These are phyloP conservation scores for Rotaria socialis DNA, from an alignment of 2,888 invertebrate species.

Conservation along the genomic window DNA sequence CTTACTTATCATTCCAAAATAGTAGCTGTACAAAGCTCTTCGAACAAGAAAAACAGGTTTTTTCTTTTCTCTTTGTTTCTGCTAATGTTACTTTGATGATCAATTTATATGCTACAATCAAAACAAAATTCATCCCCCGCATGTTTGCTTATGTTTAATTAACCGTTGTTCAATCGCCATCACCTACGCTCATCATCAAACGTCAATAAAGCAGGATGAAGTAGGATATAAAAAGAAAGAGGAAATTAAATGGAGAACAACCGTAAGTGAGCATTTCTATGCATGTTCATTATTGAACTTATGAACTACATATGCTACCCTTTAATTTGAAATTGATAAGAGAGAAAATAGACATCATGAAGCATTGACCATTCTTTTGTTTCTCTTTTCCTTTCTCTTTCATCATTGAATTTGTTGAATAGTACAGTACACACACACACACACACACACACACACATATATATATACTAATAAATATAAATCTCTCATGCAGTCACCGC, in stretches of 20 bases:
- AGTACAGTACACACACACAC: background rate
- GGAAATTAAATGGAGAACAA: background rate
- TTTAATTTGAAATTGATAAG: conserved; percentile 8
- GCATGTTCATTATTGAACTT: background rate
- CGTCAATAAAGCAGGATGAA: background rate
- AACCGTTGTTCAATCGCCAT: background rate
- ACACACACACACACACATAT: background rate
- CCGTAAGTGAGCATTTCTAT: background rate
- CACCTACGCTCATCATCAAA: background rate
- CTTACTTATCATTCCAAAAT: background rate
- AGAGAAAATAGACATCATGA: background rate
- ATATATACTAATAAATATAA: background rate
- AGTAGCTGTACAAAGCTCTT: background rate
- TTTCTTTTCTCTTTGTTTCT: too few species aligned
- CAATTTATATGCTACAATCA: background rate
- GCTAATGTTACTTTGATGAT: background rate
- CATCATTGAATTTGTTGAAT: background rate
- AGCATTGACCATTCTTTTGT: background rate
- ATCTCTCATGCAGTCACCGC: background rate
- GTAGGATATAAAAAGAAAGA: background rate
- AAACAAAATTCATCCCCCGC: background rate
- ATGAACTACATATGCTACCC: background rate
- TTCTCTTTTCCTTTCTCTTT: background rate
- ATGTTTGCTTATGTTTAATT: background rate
- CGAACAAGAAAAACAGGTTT: background rate